Evolutionary conservation across 2,888 invertebrate species (phyloP).

Genomic region (Drosophila picticornis): DNA sequence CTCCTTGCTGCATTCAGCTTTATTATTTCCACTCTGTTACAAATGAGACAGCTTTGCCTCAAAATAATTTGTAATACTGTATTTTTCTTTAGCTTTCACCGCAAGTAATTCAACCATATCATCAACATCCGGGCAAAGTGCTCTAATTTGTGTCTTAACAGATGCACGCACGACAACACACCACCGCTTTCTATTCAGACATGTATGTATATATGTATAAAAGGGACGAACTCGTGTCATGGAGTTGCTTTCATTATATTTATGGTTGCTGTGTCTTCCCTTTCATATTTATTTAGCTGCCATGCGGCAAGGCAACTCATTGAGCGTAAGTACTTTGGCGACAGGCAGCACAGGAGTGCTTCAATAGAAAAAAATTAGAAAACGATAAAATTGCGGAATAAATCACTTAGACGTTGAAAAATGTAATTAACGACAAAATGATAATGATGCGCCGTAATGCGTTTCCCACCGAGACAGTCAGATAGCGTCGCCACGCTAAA

Average conservation of each 20-base stretch:
- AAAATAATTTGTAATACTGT: background rate
- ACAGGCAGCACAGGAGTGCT: constrained; percentile 16
- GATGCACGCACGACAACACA: constrained; percentile 51
- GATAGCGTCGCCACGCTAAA: constrained; percentile 9
- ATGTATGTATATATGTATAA: constrained; percentile 2
- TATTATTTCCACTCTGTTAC: background rate
- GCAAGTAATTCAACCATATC: constrained; percentile 49
- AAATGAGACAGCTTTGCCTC: background rate
- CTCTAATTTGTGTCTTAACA: constrained; percentile 64
- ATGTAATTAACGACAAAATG: constrained; percentile 81
- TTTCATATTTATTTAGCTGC: constrained; percentile 61
- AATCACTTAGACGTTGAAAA: constrained; percentile 76
- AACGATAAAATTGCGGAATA: constrained; percentile 78
- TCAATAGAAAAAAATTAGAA: constrained; percentile 75
- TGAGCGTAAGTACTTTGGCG: constrained; percentile 44
- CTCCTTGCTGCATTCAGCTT: background rate
- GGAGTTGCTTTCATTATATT: constrained; percentile 54
- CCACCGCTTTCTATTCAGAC: constrained; percentile 2
- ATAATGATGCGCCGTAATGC: constrained; percentile 75
- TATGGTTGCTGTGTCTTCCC: constrained; percentile 43
- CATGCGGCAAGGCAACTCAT: constrained; percentile 60
- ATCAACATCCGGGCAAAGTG: constrained; percentile 50
- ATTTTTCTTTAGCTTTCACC: constrained; percentile 13
- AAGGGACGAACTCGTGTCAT: constrained; percentile 23
- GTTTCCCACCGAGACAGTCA: constrained; percentile 50